Evolutionary conservation across 2,797 vertebrate genomes (phyloP).

Genomic region (Cetoscarus ocellatus): DNA sequence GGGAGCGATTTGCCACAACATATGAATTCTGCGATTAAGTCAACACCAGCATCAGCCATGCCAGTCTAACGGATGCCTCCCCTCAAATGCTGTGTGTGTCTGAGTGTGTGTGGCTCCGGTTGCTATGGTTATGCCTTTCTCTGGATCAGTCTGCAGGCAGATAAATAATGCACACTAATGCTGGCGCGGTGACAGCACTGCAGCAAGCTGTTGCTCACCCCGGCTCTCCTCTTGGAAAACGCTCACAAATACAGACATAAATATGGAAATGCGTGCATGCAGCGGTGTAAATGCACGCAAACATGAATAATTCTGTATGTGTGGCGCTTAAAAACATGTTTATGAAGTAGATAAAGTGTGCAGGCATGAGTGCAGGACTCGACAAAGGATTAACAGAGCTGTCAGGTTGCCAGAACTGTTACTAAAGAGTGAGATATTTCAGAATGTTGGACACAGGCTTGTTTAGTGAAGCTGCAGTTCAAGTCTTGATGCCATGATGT

Average conservation of each 20-base stretch:
- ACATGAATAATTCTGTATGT: neutral
- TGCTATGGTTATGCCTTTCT: constrained; percentile 85
- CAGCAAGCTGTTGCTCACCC: constrained; percentile 84
- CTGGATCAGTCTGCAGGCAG: constrained; percentile 80
- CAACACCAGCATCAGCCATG: constrained; percentile 21
- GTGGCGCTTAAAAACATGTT: neutral
- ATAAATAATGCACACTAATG: constrained; percentile 87
- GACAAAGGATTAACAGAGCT: constrained; percentile 6
- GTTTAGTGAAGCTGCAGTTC: constrained; percentile 60
- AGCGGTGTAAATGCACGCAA: constrained; percentile 11
- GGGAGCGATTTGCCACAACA: constrained; percentile 36
- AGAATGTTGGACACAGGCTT: constrained; percentile 53
- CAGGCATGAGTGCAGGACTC: neutral
- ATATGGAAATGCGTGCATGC: constrained; percentile 49
- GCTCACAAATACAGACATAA: constrained; percentile 51
- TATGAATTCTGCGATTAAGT: constrained; percentile 53
- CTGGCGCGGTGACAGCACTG: constrained; percentile 83
- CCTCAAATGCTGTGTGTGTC: constrained; percentile 19
- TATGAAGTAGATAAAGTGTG: neutral
- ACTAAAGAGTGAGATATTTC: constrained; percentile 55
- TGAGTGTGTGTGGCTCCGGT: constrained; percentile 63
- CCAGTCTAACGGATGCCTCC: constrained; percentile 39
- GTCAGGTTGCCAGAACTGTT: constrained; percentile 39
- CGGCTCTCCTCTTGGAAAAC: constrained; percentile 61
- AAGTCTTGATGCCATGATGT: constrained; percentile 57